Evolutionary conservation across 2,113 vertebrate species (phyloP), one percentile per base, ranked within the genome.

Genomic region (Syngnathus scovelli): DNA sequence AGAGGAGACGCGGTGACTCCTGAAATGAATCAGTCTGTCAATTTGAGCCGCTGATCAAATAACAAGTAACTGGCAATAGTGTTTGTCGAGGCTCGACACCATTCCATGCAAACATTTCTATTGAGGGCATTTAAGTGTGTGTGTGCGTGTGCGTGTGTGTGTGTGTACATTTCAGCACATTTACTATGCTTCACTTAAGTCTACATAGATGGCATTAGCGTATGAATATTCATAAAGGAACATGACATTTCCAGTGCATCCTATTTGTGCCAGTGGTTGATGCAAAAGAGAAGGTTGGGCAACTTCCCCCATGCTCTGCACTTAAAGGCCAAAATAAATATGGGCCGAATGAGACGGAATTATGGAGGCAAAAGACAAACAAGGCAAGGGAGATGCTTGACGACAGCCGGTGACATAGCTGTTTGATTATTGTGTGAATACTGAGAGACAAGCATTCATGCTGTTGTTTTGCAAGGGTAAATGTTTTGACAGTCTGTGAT

Each of bases 181-280:
- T 81, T 81, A 61, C 73, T 64, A 68, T 1, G 43, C 77, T 75
- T 81, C 78, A 71, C 78, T 80, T 44, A 75, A 81, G 76, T 87
- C 78, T 78, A 79, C 78, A 82, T 73, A 85, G 83, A 89, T 75
- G 71, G 78, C 83, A 83, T 85, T 79, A 77, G 66, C 36, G 27
- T 70, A 86, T 90, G 86, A 90, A 90, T 90, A 90, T 90, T 91
- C 87, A 90, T 87, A 86, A 84, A 63, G 75, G 79, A 88, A 69
- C 78, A 74, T 86, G 80, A 85, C 83, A 82, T 88, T 90, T 89
- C 80, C 81, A 77, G 83, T 80, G 82, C 83, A 82, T 90, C 77
- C 83, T 88, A 82, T 87, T 84, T 84, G 79, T 81, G 81, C 85
- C 83, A 79, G 58, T 88, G 80, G 90, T 83, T 87, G 83, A 87